A percentile compares a stretch with the other conserved stretches of the same genome.
phyloP scores from a whole-genome alignment of 2,113 vertebrate species.

The Tamias sibiricus region DNA sequence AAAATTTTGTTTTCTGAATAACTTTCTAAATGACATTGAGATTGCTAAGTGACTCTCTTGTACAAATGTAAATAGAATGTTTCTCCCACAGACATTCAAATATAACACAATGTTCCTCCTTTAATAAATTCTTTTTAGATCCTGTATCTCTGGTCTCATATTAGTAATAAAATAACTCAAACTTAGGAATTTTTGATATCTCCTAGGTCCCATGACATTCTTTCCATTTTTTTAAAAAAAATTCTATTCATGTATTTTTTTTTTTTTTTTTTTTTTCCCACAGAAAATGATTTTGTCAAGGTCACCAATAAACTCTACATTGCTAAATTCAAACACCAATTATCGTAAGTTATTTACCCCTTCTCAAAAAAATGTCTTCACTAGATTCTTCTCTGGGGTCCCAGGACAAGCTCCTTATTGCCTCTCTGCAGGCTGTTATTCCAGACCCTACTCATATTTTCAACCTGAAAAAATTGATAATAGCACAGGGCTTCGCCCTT shows the following conservation, averaged over 20 bases:
- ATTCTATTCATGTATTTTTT: neutral
- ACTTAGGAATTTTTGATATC: neutral
- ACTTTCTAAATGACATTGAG: neutral
- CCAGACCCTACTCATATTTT: neutral
- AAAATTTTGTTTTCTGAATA: slow-evolving; percentile 29
- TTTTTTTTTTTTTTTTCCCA: neutral
- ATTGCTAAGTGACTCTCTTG: neutral
- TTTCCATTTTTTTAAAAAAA: neutral
- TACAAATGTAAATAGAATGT: neutral
- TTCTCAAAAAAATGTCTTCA: neutral
- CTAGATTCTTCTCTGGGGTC: neutral
- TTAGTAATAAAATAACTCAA: neutral
- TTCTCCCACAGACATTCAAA: neutral
- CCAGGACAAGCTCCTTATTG: neutral
- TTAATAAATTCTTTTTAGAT: neutral
- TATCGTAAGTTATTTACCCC: neutral
- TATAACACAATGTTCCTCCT: neutral
- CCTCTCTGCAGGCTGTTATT: neutral
- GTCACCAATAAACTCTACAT: neutral
- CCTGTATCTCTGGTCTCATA: neutral
- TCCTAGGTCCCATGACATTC: neutral
- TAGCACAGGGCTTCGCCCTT: neutral
- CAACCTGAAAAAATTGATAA: neutral
- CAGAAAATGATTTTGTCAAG: neutral
- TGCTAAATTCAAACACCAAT: neutral